Conservation (phyloP, 1,140 invertebrate genomes). For the Trissolcus basalis region DNA sequence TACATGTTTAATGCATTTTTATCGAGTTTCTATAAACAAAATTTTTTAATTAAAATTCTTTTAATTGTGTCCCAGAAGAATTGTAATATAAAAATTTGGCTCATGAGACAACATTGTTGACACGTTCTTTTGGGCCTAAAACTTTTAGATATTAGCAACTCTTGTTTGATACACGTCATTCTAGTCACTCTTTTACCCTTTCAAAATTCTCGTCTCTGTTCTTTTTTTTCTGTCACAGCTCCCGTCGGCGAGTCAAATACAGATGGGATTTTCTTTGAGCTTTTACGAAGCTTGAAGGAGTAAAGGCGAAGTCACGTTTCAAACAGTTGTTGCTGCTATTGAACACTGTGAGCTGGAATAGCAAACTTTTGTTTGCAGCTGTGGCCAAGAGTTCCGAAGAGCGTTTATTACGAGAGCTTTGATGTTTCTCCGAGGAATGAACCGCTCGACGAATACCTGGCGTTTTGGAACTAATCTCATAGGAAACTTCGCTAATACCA, state of each 20-base stretch:
- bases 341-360: constrained; percentile 44
- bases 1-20: too few species aligned
- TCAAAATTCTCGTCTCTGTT: constrained; percentile 26
- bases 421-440: constrained; percentile 54
- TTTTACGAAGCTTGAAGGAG: constrained; percentile 44
- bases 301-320: constrained; percentile 50
- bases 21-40: too few species aligned
- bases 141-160: constrained; percentile 29
- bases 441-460: constrained; percentile 43
- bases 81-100: constrained; percentile 72
- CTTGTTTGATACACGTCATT: constrained; percentile 15
- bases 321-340: constrained; percentile 54
- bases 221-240: constrained; percentile 37
- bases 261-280: constrained; percentile 43
- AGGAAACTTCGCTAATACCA: constrained; percentile 24
- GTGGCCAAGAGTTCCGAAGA: constrained; percentile 55
- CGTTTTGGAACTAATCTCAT: constrained; percentile 44
- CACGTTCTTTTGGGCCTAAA: constrained; percentile 28
- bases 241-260: constrained; percentile 29
- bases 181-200: constrained; percentile 49
- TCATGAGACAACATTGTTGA: constrained; percentile 62
- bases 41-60: constrained; percentile 3
- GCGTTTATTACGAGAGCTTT: constrained; percentile 59
- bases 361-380: constrained; percentile 66
- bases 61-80: constrained; percentile 49